A percentile compares a stretch with the other conserved stretches of the same genome.
phyloP scores from a whole-genome alignment of 2,888 invertebrate genomes.

The Rhamphomyia laevipes region DNA sequence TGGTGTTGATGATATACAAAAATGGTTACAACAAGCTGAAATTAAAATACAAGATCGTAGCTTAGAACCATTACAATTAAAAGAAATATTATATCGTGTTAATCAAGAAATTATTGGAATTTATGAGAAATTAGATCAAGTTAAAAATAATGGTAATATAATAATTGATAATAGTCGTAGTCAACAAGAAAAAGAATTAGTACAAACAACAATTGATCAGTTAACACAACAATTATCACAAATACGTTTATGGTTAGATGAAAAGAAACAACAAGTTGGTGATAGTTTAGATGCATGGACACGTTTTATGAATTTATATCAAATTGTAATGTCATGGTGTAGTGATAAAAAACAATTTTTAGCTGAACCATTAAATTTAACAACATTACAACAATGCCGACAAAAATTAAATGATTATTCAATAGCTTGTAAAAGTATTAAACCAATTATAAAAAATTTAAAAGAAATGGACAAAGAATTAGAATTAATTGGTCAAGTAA shows the following conservation, averaged over 20 bases:
- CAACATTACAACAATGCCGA: conserved; percentile 67
- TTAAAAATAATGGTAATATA: conserved; percentile 64
- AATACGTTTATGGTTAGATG: conserved; percentile 66
- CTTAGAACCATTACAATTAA: conserved; percentile 61
- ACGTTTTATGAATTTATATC: conserved; percentile 69
- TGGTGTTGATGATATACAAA: conserved; percentile 69
- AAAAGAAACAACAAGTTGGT: conserved; percentile 70
- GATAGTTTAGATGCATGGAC: conserved; percentile 84
- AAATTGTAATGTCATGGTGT: conserved; percentile 72
- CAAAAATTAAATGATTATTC: conserved; percentile 79
- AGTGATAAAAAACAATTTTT: conserved; percentile 71
- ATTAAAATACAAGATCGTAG: conserved; percentile 70
- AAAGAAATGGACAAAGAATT: conserved; percentile 87
- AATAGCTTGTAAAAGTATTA: conserved; percentile 80
- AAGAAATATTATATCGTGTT: conserved; percentile 64
- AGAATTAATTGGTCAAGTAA: conserved; percentile 70
- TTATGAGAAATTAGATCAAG: conserved; percentile 63
- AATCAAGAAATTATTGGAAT: conserved; percentile 61
- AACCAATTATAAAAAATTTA: conserved; percentile 73
- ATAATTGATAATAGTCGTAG: conserved; percentile 72
- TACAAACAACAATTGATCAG: conserved; percentile 62
- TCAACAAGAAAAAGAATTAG: conserved; percentile 60
- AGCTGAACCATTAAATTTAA: conserved; percentile 62
- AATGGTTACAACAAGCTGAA: conserved; percentile 76
- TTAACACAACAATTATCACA: conserved; percentile 68